Conservation (phyloP, 2,797 vertebrate species). For the Scarus forsteni region DNA sequence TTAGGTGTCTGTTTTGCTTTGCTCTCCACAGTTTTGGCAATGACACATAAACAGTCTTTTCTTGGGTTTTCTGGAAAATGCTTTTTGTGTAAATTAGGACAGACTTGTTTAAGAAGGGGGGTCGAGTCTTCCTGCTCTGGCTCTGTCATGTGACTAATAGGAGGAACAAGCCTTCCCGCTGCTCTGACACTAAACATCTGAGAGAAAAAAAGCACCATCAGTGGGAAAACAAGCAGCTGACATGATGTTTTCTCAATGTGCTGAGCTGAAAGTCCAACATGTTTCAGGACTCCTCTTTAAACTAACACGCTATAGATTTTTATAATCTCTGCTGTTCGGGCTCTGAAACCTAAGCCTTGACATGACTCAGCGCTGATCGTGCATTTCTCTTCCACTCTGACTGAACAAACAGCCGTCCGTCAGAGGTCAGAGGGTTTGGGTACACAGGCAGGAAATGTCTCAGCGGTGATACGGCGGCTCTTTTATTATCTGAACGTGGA, state of each 20-base stretch:
- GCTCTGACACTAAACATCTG: not conserved
- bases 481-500: constrained; percentile 48
- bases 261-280: constrained; percentile 1
- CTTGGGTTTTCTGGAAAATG: constrained; percentile 28
- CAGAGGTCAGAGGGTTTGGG: constrained; percentile 34
- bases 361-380: constrained; percentile 42
- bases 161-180: constrained; percentile 55
- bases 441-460: constrained; percentile 57
- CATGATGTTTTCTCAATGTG: not conserved
- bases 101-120: constrained; percentile 11
- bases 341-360: not conserved
- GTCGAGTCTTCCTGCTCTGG: constrained; percentile 52
- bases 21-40: too few species aligned
- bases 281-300: not conserved
- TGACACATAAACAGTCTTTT: not conserved
- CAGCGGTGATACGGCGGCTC: constrained; percentile 29
- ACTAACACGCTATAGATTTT: not conserved
- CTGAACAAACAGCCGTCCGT: constrained; percentile 17
- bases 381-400: constrained; percentile 23
- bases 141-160: constrained; percentile 68
- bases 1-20: not conserved
- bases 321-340: not conserved
- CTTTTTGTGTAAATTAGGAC: constrained; percentile 22
- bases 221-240: not conserved
- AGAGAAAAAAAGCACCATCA: not conserved